Conservation (phyloP, 92 coral and sea anemone genomes). For the Paragorgia papillata region DNA sequence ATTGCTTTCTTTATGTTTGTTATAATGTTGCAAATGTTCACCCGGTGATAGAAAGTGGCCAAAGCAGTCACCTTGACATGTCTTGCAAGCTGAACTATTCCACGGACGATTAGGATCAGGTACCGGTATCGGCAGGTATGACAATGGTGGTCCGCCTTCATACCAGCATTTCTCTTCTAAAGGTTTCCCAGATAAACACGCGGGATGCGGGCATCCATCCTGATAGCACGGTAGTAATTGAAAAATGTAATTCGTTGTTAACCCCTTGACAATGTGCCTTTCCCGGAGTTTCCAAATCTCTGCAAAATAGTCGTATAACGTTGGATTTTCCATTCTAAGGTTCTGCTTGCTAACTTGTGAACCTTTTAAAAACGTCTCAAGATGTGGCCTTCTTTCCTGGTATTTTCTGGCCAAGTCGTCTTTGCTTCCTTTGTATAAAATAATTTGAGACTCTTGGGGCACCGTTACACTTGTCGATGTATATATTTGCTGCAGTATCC, state of each 20-base stretch:
- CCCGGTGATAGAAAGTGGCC: constrained; percentile 51
- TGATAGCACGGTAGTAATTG: constrained; percentile 54
- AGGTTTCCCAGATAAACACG: constrained; percentile 55
- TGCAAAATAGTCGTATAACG: constrained; percentile 46
- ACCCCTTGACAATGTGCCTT: constrained; percentile 57
- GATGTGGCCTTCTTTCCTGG: constrained; percentile 55
- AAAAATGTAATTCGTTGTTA: constrained; percentile 58
- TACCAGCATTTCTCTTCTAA: constrained; percentile 50
- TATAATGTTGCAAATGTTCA: constrained; percentile 27
- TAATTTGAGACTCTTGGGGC: too few species aligned
- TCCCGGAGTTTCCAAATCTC: constrained; percentile 52
- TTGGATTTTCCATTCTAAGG: constrained; percentile 49
- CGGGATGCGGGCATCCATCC: constrained; percentile 54
- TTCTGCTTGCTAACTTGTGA: constrained; percentile 41
- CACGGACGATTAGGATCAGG: constrained; percentile 59
- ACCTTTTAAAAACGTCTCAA: constrained; percentile 57
- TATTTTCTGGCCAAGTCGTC: constrained; percentile 54
- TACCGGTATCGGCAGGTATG: constrained; percentile 58
- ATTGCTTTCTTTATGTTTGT: neutral
- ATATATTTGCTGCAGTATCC: constrained; percentile 59
- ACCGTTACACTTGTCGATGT: constrained; percentile 50
- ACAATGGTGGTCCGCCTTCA: constrained; percentile 59
- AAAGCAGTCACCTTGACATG: constrained; percentile 49
- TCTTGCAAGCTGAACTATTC: constrained; percentile 48
- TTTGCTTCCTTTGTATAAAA: too few species aligned